Percentiles rank a stretch among this genome's conserved stretches.
These are phyloP conservation scores for Neotoma lepida DNA, from an alignment of 2,113 vertebrate species.

Conservation along the genomic window DNA sequence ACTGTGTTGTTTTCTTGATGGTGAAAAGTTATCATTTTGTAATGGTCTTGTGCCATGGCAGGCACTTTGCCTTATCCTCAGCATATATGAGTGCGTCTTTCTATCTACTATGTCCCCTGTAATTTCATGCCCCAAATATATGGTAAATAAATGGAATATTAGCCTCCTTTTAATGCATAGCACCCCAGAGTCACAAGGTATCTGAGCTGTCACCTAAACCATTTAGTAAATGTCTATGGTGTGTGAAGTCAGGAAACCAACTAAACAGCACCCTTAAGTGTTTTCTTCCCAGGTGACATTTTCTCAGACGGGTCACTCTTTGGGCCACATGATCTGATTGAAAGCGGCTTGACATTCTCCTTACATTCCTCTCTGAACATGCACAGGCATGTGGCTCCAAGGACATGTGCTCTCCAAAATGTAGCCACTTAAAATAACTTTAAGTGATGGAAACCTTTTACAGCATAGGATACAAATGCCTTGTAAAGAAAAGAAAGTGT, in stretches of 20 bases:
- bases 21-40: background rate
- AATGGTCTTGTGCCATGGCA: accelerated
- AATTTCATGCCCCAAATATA: too few species aligned
- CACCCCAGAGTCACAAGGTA: background rate
- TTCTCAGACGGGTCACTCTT: background rate
- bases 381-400: accelerated
- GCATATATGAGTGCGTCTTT: accelerated
- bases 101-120: background rate
- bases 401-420: background rate
- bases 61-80: accelerated
- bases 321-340: background rate
- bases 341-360: accelerated
- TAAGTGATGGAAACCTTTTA: background rate
- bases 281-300: background rate
- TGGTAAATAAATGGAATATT: background rate
- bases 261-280: background rate
- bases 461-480: background rate
- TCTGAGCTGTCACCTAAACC: background rate
- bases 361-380: background rate
- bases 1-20: background rate
- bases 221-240: background rate
- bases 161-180: background rate
- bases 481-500: background rate
- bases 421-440: background rate
- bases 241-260: background rate